Evolutionary conservation across 2,888 invertebrate species (phyloP), one percentile per base, ranked within the genome.

Genomic region (Enoplolaimus lenunculus): DNA sequence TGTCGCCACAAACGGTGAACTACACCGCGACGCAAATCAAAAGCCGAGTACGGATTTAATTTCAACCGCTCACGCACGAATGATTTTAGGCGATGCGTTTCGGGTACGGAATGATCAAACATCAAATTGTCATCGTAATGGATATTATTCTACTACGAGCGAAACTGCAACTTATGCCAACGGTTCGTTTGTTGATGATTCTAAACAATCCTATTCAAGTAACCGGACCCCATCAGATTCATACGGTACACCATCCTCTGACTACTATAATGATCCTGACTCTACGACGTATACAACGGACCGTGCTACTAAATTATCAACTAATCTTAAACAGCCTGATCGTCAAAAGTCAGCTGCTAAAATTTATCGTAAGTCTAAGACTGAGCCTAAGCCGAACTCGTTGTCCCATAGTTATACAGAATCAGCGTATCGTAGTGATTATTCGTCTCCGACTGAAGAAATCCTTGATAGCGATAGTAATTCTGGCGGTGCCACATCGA

Each of bases 331-430:
- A 21, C 45, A 7, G 7, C 21, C 7, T 45, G 45, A 45, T 45
- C 7, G 21, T 13, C 45, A 45, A 13, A 7, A 21, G 21, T 21
- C 7, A 13, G 7, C 7, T 21, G 45, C 7, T 21, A 21, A 45
- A 45, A 21, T 45, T 13, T 7, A 21, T 13, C 21, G 7, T 13
- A 45, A 45, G 7, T 3, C 3, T 31, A 2, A 26, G 3, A 29
- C 33, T 7, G 28, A 30, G 28, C 57, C 57, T 21, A 62, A 62
- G 26, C 64, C 64, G 13, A 26, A 26, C 21, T 62, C 64, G 13
- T 64, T 71, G 45, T 57, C 69, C 26, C 69, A 60, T 26, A 73
- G 60, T 34, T 73, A 60, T 34, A 45, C 69, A 16, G 73, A 73
- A 21, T 71, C 71, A 1, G 68, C 34, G 68, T 57, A 72, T 72